phyloP scores from a whole-genome alignment of 1,140 invertebrate genomes.

The Anoplophora glabripennis region DNA sequence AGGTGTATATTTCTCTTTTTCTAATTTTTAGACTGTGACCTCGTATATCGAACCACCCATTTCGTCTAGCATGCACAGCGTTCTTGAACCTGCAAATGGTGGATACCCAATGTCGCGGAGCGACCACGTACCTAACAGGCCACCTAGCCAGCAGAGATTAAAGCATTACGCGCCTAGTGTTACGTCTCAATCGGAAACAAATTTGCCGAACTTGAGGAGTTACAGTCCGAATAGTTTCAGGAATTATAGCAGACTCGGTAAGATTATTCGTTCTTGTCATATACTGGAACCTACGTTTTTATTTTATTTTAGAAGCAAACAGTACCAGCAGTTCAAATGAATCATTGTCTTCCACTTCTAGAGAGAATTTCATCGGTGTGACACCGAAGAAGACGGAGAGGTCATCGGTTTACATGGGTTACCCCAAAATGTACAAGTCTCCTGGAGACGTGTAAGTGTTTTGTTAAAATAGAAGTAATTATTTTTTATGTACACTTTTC shows the following conservation, averaged over 20 bases:
- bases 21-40: slow-evolving; percentile 30
- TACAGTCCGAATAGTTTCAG: slow-evolving; percentile 42
- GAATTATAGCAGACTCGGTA: slow-evolving; percentile 36
- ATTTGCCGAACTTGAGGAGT: slow-evolving; percentile 43
- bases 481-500: too few relatives aligned
- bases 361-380: slow-evolving; percentile 33
- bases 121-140: slow-evolving; percentile 32
- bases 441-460: slow-evolving; percentile 48
- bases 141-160: slow-evolving; percentile 32
- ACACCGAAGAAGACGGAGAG: slow-evolving; percentile 43
- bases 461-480: slow-evolving; percentile 8
- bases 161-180: slow-evolving; percentile 31
- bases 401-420: slow-evolving; percentile 36
- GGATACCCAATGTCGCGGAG: slow-evolving; percentile 37
- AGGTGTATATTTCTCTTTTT: not conserved
- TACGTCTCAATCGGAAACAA: slow-evolving; percentile 47
- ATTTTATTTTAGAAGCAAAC: slow-evolving; percentile 38
- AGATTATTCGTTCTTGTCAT: not conserved
- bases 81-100: slow-evolving; percentile 38
- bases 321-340: slow-evolving; percentile 73
- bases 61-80: slow-evolving; percentile 45
- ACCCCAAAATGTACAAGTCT: slow-evolving; percentile 45
- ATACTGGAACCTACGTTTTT: not conserved
- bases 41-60: slow-evolving; percentile 34
- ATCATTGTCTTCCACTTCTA: slow-evolving; percentile 64